phyloP scores from a whole-genome alignment of 2,797 vertebrate species.

The Stomatorhinus walkeri region DNA sequence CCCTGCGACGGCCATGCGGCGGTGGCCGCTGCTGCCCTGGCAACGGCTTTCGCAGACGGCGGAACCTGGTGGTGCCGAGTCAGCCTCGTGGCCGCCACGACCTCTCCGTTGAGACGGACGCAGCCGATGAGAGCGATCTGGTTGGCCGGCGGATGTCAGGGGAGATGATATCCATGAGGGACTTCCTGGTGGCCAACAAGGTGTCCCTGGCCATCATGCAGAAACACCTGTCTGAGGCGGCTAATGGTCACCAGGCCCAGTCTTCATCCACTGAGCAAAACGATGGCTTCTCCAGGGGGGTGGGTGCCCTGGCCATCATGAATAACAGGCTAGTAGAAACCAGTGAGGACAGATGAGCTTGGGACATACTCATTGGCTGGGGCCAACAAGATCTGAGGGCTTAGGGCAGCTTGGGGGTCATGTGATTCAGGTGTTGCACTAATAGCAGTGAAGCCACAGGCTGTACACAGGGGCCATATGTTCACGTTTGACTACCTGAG shows the following conservation, averaged over 20 bases:
- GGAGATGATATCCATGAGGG: slow-evolving; percentile 78
- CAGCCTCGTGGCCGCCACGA: slow-evolving; percentile 48
- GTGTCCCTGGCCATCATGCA: slow-evolving; percentile 73
- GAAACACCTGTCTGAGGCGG: slow-evolving; percentile 71
- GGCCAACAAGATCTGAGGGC: neutral
- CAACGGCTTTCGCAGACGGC: slow-evolving; percentile 50
- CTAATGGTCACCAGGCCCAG: slow-evolving; percentile 62
- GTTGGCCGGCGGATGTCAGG: slow-evolving; percentile 68
- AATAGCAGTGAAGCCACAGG: neutral
- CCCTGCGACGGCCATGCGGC: slow-evolving; percentile 49
- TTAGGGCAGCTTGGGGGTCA: neutral
- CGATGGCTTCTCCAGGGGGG: slow-evolving; percentile 69
- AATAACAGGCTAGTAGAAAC: slow-evolving; percentile 79
- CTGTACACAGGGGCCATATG: neutral
- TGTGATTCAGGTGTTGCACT: neutral
- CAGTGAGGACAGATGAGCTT: slow-evolving; percentile 64
- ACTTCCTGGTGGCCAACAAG: slow-evolving; percentile 71
- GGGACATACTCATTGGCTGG: neutral
- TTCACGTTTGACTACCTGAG: neutral
- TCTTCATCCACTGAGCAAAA: slow-evolving; percentile 46
- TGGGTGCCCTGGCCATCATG: slow-evolving; percentile 77
- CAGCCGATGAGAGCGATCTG: slow-evolving; percentile 62
- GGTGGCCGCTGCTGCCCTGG: slow-evolving; percentile 49
- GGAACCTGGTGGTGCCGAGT: slow-evolving; percentile 67
- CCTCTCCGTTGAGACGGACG: slow-evolving; percentile 68